Base-by-base conservation (phyloP, 2,888 invertebrate species). In the Drosophila quinaria region DNA sequence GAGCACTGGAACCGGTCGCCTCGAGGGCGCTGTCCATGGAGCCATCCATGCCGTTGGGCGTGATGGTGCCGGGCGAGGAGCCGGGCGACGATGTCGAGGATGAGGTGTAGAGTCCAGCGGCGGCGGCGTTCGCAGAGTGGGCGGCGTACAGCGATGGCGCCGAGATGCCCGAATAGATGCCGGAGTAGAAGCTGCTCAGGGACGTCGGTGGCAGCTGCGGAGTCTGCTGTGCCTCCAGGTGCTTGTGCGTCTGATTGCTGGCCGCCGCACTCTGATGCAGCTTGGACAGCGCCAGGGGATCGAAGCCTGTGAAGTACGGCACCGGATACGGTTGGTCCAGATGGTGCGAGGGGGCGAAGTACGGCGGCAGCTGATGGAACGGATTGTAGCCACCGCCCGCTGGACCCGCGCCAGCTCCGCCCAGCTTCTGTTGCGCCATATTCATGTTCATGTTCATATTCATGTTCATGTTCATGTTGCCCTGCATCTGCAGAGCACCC, bases 301-400 rank as follows among this genome's bases (percentile, higher is more conserved):
- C 93, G 54, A 93, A 93, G 35, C 93, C 92, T 2, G 93, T 91
- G 70, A 93, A 93, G 68, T 93, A 93, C 39, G 93, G 93, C 69
- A 93, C 92, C 33, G 93, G 91, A 66, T 93, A 93, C n/a, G 92
- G 90, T 94, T 96, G 80, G 93, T 95, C 92, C 94, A 94, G 91
- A 94, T 94, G 92, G 94, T 95, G 95, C 51, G 96, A 95, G 29
- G 96, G 95, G 52, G 96, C 96, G 92, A 97, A 97, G 92, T 97
- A 97, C 4, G 94, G 93, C 1, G 96, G 95, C 91, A 96, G 94
- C 25, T 95, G 95, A 91, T 95, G 95, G 68, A 95, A 94, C 55
- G 95, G 93, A 52, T 94, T 94, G 66, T 95, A 95, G 0, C 94
- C 93, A 0, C 94, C 74, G 94, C 92, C 77, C 94, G 95, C 82